Evolutionary conservation across 2,888 invertebrate genomes (phyloP), one percentile per base, ranked within the genome.

Genomic region (Ceramica pisi): DNA sequence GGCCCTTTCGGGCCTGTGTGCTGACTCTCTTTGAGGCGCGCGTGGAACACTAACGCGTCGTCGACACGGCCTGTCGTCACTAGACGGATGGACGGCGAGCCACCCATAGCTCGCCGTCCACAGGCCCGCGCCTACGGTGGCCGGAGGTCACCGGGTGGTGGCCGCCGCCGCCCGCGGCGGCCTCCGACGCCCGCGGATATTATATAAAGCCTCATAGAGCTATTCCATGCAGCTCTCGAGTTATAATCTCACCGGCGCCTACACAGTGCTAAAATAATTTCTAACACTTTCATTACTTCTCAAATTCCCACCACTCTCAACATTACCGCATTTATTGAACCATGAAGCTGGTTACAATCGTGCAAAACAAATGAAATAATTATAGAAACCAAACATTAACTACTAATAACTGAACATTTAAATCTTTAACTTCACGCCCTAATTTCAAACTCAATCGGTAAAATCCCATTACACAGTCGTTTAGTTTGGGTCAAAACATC

Each of bases 341-440:
- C 67, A 46, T 35, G 57, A 57, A 50, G 4, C 7, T 46, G 31
- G 12, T 48, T 14, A 69, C 1, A 53, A 53, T 64, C 80, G 60
- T 78, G 75, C 50, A 26, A 56, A 23, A 16, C 63, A 44, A 80
- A 75, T 76, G 21, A 53, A 44, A 55, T 50, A 68, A 63, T 65
- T 9, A 64, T 51, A 53, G 10, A 51, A 51, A 71, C 9, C 61
- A 60, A 69, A 70, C 21, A 21, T 61, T 63, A 26, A 19, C 26
- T 44, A 8, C 7, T 21, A 51, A 69, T 50, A 53, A 53, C 21
- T 68, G 26, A 53, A 12, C 21, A 61, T 61, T 50, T 14, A 50
- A 10, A 59, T 73, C 44, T 73, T 16, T 4, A 21, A 62, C 46
- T 65, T 68, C 60, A 84, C 78, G 82, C 69, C 35, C 82, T 50